These are phyloP conservation scores for Litoditis marina DNA, from an alignment of 2,888 invertebrate species.

Conservation along the genomic window DNA sequence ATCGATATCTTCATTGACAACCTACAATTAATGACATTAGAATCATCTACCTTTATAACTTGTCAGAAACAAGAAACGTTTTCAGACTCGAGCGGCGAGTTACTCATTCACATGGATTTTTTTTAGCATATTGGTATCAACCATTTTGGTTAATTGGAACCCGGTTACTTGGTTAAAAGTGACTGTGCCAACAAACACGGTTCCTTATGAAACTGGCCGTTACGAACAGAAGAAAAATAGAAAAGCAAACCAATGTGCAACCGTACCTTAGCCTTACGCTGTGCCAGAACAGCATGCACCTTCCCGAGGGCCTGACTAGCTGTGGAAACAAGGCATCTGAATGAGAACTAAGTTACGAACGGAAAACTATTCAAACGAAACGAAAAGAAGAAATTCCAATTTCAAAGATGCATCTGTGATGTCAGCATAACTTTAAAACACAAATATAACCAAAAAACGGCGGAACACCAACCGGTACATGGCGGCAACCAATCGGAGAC, in stretches of 20 bases:
- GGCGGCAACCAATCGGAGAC: slow-evolving; percentile 86
- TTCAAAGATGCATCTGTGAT: not conserved
- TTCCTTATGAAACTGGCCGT: too few species aligned
- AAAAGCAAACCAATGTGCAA: not conserved
- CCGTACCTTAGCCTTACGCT: slow-evolving; percentile 78
- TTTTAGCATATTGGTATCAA: too few species aligned
- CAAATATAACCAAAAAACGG: not conserved
- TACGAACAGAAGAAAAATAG: too few species aligned
- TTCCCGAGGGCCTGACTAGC: slow-evolving; percentile 83
- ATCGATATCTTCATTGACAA: slow-evolving; percentile 83
- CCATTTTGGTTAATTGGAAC: too few species aligned
- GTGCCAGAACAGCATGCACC: slow-evolving; percentile 79
- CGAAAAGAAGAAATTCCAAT: not conserved
- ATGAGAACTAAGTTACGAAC: not conserved
- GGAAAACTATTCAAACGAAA: too few species aligned
- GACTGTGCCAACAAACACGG: too few species aligned
- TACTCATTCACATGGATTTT: too few species aligned
- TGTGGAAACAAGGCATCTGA: slow-evolving; percentile 74
- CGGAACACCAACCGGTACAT: slow-evolving; percentile 80
- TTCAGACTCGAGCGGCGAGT: too few species aligned
- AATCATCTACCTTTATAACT: not conserved
- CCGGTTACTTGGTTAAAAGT: too few species aligned
- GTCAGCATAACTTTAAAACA: not conserved
- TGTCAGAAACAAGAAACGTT: too few species aligned
- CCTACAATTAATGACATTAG: slow-evolving; percentile 57